Base-by-base conservation (phyloP, 2,888 invertebrate species). In the Cephus nigrinus region DNA sequence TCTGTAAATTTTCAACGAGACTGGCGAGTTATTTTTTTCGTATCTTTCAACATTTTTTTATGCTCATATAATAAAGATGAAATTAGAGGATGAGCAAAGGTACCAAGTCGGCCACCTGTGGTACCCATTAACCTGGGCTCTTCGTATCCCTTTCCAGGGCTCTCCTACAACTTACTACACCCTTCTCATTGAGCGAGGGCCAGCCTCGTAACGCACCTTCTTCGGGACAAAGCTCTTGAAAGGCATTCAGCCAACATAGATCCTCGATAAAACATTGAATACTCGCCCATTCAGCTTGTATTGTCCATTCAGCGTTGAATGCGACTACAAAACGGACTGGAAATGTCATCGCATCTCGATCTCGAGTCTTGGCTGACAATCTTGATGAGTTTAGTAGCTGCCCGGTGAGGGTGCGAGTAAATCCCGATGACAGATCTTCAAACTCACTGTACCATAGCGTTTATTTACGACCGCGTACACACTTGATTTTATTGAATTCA, bases 251-350 rank as follows among this genome's bases (percentile, higher is more conserved):
- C 84, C 85, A 86, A 86, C 85, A 82, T 83, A 90, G 90, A 90
- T 90, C 86, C 83, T 81, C 86, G 91, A 91, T 90, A 90, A 91
- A 90, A 90, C 90, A 90, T 82, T 89, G 89, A 90, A 90, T 90
- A 82, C 88, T 75, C 77, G 76, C 75, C 80, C 81, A 81, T 84
- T 84, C 82, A 83, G 78, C 80, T 75, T 74, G 79, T 74, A 79
- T 83, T 76, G 78, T 80, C 80, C 82, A 81, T 84, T 84, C 84
- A 84, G 36, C 81, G 23, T 9, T 55, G 55, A 55, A 55, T 55
- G 55, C 23, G 81, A 82, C 81, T 76, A 84, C 82, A 84, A 85
- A 87, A 86, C 85, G 79, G 82, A 81, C 84, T 86, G 85, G 81
- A 88, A 89, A 88, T 89, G 87, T 89, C 89, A 88, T 87, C 85